Evolutionary conservation across 1,140 invertebrate genomes (phyloP).

Genomic region (Dinoponera quadriceps): DNA sequence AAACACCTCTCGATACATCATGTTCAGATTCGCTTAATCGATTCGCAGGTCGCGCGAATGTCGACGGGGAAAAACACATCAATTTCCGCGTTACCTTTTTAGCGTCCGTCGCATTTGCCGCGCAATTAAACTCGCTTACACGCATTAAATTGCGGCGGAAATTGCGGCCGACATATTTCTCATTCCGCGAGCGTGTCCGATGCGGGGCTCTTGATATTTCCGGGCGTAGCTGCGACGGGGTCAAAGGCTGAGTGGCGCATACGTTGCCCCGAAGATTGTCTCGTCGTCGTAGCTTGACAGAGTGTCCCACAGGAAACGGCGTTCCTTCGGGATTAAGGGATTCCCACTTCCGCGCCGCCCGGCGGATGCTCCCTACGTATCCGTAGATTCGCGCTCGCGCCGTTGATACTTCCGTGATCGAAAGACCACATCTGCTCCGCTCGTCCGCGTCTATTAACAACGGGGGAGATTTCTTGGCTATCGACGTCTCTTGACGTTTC

Average conservation of each 20-base stretch:
- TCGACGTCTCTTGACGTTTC: background rate
- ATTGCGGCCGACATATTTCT: slow-evolving; percentile 41
- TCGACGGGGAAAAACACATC: slow-evolving; percentile 20
- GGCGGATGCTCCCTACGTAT: slow-evolving; percentile 15
- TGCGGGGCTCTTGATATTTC: slow-evolving; percentile 45
- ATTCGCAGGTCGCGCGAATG: background rate
- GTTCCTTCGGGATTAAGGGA: slow-evolving; percentile 66
- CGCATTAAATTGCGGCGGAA: slow-evolving; percentile 40
- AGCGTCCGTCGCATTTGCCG: slow-evolving; percentile 20
- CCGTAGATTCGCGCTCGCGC: slow-evolving; percentile 3
- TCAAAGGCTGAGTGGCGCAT: slow-evolving; percentile 34
- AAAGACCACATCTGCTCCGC: background rate
- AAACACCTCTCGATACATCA: slow-evolving; percentile 22
- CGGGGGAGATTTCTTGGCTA: background rate
- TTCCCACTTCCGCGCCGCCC: slow-evolving; percentile 41
- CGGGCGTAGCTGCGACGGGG: slow-evolving; percentile 4
- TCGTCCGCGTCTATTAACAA: background rate
- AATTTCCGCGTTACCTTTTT: slow-evolving; percentile 43
- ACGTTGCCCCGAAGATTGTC: slow-evolving; percentile 54
- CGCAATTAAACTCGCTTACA: slow-evolving; percentile 42
- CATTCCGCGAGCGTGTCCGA: slow-evolving; percentile 2
- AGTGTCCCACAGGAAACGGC: slow-evolving; percentile 58
- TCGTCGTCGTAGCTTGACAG: slow-evolving; percentile 57
- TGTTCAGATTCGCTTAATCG: slow-evolving; percentile 38
- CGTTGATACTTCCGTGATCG: slow-evolving; percentile 32